Base-by-base conservation (phyloP, 2,888 invertebrate genomes). In the Lasius platythorax region DNA sequence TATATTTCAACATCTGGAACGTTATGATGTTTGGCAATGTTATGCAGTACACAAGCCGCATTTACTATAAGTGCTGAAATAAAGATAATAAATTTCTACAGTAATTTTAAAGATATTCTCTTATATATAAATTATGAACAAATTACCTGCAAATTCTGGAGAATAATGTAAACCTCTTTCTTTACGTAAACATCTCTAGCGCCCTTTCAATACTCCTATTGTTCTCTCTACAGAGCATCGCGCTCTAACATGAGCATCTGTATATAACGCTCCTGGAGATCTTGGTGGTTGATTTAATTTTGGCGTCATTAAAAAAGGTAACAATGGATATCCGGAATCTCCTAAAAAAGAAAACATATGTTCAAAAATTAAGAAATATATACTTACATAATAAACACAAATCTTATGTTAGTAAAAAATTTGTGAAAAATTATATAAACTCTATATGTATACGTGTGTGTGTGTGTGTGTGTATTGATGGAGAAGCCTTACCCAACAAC, bases 81-180 rank as follows among this genome's bases (percentile, higher is more conserved):
- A 66, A 66, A 40, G 3, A 37, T 11, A 66, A n/a, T 4, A 12
- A 23, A 40, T 66, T 2, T 37, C 40, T 40, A 40, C n/a, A 40
- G 40, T 6, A 40, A 37, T 11, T 11, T 37, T 37, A 40, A 40
- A 40, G 9, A 40, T 58, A 58, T 58, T 23, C 8, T 23, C 3
- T 18, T 23, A 58, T n/a, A 66, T 37, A 40, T 40, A 1, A 23
- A 12, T 40, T 23, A 23, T 0, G 11, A 66, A 12, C 23, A 23
- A 66, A n/a, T 64, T 11, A 70, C 68, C 68, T 28, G 50, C 18
- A 50, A 50, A 70, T 33, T 85, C 72, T 64, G 83, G 85, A 61
- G 50, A 33, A 67, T 83, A 85, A 78, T 85, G 78, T 46, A 85
- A 50, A n/a, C 30, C 78, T 56, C 85, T 72, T 37, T 78, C 72